These are phyloP conservation scores for Mesocentrotus franciscanus DNA, from an alignment of 53 echinoderm and acorn worm genomes.

Conservation along the genomic window DNA sequence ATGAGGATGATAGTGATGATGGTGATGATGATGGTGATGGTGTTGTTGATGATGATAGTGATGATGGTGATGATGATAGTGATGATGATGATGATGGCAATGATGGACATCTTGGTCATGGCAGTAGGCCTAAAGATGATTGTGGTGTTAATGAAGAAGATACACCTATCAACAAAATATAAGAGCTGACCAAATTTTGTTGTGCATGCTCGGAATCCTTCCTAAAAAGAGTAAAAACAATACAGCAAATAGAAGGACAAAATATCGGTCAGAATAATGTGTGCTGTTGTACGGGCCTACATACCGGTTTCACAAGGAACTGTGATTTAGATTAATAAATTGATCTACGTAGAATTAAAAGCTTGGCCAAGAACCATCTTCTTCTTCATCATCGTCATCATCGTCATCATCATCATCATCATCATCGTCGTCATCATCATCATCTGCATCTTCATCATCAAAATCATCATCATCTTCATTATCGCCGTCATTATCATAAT, in stretches of 20 bases:
- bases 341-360: too few species aligned
- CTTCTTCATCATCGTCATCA: too few species aligned
- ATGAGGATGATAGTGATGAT: background rate
- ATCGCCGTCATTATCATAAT: too few species aligned
- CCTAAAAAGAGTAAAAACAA: background rate
- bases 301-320: too few species aligned
- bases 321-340: too few species aligned
- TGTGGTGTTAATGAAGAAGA: background rate
- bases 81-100: background rate
- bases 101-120: background rate
- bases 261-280: background rate
- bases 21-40: background rate
- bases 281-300: background rate
- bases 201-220: too few species aligned
- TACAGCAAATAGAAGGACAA: background rate
- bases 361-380: too few species aligned
- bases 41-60: too few species aligned
- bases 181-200: background rate
- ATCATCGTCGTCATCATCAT: too few species aligned
- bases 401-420: too few species aligned
- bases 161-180: background rate
- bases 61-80: background rate
- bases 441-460: too few species aligned
- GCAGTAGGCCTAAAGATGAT: constrained; percentile 10
- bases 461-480: too few species aligned